Evolutionary conservation across 2,113 vertebrate genomes (phyloP).

Genomic region (Thalassarche chlororhynchos): DNA sequence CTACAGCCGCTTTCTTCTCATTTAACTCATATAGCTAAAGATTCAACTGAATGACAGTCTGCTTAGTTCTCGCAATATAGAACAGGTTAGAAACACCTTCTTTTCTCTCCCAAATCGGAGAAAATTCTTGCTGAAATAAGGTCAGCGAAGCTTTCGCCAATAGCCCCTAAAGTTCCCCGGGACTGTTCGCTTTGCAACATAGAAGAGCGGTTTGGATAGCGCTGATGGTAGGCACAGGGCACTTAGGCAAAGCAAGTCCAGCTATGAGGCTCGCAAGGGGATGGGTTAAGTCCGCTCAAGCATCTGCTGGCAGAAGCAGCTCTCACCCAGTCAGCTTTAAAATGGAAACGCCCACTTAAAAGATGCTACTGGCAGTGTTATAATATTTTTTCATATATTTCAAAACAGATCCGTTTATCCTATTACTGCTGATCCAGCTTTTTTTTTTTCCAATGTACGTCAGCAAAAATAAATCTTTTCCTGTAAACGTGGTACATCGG

Average conservation of each 20-base stretch:
- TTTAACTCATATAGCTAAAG: accelerated
- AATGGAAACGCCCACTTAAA: not conserved
- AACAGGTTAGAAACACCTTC: not conserved
- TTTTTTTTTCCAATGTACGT: not conserved
- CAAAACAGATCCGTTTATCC: not conserved
- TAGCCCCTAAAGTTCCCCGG: accelerated
- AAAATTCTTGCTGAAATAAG: not conserved
- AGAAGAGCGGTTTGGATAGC: accelerated
- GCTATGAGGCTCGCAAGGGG: accelerated
- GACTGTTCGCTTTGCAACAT: accelerated
- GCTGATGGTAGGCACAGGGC: not conserved
- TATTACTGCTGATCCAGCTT: slow-evolving; percentile 14
- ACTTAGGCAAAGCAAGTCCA: not conserved
- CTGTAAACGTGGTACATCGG: not conserved
- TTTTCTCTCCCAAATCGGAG: not conserved
- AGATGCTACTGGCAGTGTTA: not conserved
- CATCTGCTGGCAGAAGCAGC: not conserved
- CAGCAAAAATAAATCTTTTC: slow-evolving; percentile 22
- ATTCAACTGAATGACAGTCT: not conserved
- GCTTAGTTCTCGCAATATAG: not conserved
- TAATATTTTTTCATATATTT: not conserved
- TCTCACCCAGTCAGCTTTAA: not conserved
- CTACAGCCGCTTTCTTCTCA: not conserved
- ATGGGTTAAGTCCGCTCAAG: not conserved
- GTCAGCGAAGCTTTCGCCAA: accelerated